A percentile compares a stretch with the other conserved stretches of the same genome.
Conservation (phyloP, 2,113 vertebrate genomes). For the Hippoglossus stenolepis region DNA sequence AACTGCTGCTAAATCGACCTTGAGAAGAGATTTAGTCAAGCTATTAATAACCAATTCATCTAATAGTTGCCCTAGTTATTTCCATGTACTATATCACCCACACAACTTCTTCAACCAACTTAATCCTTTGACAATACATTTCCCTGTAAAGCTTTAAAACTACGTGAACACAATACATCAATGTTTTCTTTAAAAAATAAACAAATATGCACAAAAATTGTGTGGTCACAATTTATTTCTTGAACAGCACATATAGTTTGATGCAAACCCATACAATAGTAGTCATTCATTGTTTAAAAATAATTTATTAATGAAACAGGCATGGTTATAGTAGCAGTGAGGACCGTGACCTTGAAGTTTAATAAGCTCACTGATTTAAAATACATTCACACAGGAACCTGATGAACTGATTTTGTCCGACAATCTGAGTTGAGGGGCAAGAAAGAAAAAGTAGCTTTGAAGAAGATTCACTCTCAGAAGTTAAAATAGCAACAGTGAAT, state of each 20-base stretch:
- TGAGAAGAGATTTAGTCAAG: neutral
- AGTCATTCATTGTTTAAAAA: neutral
- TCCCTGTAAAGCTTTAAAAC: neutral
- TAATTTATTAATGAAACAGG: neutral
- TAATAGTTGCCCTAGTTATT: neutral
- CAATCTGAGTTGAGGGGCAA: neutral
- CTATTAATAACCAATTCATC: neutral
- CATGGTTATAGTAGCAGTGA: neutral
- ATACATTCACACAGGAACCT: conserved; percentile 45
- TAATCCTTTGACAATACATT: neutral
- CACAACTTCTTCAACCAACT: neutral
- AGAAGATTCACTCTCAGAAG: neutral
- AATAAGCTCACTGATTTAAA: conserved; percentile 13
- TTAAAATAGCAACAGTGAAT: conserved; percentile 16
- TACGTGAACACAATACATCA: neutral
- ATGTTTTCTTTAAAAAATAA: neutral
- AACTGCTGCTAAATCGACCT: neutral
- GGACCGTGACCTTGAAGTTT: neutral
- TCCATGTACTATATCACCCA: neutral
- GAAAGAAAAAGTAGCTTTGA: neutral
- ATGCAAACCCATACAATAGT: conserved; percentile 18
- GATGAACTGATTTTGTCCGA: neutral
- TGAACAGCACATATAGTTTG: conserved; percentile 9
- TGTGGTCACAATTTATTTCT: conserved; percentile 35
- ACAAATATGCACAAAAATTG: neutral